These are phyloP conservation scores for Rhagoletis pomonella DNA, from an alignment of 1,140 invertebrate genomes.

Conservation along the genomic window DNA sequence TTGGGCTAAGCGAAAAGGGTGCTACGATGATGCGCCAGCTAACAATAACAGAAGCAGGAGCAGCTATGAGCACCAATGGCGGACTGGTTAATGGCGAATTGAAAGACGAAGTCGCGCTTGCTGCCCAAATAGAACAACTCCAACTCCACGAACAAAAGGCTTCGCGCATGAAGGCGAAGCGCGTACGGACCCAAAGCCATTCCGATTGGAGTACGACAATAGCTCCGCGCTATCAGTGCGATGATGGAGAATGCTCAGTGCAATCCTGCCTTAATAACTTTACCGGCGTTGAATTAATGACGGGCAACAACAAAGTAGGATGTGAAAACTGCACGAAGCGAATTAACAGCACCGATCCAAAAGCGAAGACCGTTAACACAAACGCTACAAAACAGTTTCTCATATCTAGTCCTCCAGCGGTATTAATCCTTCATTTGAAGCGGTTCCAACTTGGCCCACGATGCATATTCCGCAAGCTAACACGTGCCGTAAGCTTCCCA, in stretches of 20 bases:
- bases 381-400: conserved; percentile 94
- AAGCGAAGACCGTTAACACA: conserved; percentile 87
- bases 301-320: conserved; percentile 92
- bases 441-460: conserved; percentile 84
- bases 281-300: conserved; percentile 90
- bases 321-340: conserved; percentile 91
- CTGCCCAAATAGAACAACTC: conserved; percentile 52
- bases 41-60: conserved; percentile 55
- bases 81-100: conserved; percentile 51
- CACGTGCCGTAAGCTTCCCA: conserved; percentile 91
- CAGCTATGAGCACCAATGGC: background rate
- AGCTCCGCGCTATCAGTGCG: conserved; percentile 80
- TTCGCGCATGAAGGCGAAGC: conserved; percentile 59
- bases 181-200: conserved; percentile 70
- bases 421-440: conserved; percentile 96
- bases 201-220: conserved; percentile 76
- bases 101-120: conserved; percentile 37
- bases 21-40: conserved; percentile 66
- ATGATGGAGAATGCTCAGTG: conserved; percentile 87
- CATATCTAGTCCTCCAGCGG: conserved; percentile 91
- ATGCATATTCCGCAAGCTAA: conserved; percentile 84
- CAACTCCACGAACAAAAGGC: conserved; percentile 54
- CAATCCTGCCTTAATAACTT: conserved; percentile 94
- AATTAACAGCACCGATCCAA: conserved; percentile 77
- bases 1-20: conserved; percentile 67